A percentile compares a stretch with the other conserved stretches of the same genome.
Evolutionary conservation across 2,888 invertebrate genomes (phyloP).

Genomic region (Cephonodes hylas): DNA sequence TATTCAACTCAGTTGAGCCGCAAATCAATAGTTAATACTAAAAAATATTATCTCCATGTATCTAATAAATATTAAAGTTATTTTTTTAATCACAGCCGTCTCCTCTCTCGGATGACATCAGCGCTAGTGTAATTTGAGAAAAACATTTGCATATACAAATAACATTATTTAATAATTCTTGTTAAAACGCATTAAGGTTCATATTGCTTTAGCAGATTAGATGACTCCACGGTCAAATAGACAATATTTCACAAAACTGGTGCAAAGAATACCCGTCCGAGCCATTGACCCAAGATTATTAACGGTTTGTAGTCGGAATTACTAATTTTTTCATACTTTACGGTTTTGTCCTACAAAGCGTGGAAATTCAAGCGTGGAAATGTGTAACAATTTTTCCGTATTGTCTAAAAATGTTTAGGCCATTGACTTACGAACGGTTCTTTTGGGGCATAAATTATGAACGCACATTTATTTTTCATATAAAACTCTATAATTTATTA

Average conservation of each 20-base stretch:
- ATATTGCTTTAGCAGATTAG: conserved; percentile 2
- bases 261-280: conserved; percentile 63
- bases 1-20: neutral
- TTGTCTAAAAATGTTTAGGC: conserved; percentile 30
- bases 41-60: conserved; percentile 31
- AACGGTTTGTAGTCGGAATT: conserved; percentile 50
- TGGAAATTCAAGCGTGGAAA: conserved; percentile 29
- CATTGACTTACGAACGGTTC: conserved; percentile 18
- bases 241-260: conserved; percentile 60
- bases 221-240: conserved; percentile 21
- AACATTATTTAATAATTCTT: neutral
- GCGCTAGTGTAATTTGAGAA: conserved; percentile 36
- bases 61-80: conserved; percentile 19
- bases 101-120: conserved; percentile 14
- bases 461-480: too few species aligned
- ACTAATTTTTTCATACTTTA: conserved; percentile 35
- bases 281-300: conserved; percentile 58
- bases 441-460: neutral
- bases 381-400: conserved; percentile 30
- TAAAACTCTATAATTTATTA: too few species aligned
- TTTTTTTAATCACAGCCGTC: neutral
- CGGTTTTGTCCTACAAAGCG: conserved; percentile 35
- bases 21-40: conserved; percentile 21
- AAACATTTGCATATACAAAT: conserved; percentile 42
- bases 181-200: neutral